Percentiles rank a stretch among this genome's conserved stretches.
Evolutionary conservation across 2,888 invertebrate genomes (phyloP).

Genomic region (Formica aserva): DNA sequence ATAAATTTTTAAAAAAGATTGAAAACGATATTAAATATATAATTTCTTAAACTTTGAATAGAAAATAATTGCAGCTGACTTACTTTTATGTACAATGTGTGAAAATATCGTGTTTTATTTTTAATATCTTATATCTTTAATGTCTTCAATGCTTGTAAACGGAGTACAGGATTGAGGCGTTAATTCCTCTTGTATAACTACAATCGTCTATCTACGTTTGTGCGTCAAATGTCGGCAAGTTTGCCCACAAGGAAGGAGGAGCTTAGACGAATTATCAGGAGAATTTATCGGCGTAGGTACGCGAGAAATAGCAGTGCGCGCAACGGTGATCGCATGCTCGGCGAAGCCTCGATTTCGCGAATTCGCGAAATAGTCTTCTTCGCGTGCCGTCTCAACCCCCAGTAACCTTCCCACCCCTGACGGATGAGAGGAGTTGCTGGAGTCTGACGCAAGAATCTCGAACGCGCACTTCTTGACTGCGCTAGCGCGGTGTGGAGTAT

Average conservation of each 20-base stretch:
- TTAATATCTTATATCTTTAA: neutral
- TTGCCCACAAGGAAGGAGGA: conserved; percentile 2
- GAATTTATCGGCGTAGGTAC: conserved; percentile 41
- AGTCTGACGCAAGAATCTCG: conserved; percentile 54
- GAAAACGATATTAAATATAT: neutral
- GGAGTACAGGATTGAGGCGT: neutral
- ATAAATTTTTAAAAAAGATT: neutral
- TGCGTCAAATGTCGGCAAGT: conserved; percentile 20
- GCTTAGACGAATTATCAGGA: conserved; percentile 31
- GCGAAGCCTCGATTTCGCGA: conserved; percentile 60
- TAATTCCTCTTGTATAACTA: conserved; percentile 10
- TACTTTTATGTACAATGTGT: neutral
- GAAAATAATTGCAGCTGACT: neutral
- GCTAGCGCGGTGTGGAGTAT: conserved; percentile 29
- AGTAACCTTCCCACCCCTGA: neutral
- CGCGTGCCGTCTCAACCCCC: conserved; percentile 17
- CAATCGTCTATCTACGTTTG: conserved; percentile 18
- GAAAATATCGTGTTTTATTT: neutral
- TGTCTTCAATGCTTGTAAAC: neutral
- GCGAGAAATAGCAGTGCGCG: conserved; percentile 50
- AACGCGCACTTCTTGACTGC: conserved; percentile 55
- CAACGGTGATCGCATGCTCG: conserved; percentile 44
- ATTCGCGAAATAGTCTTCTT: conserved; percentile 66
- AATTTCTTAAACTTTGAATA: neutral
- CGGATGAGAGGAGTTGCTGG: conserved; percentile 21